phyloP scores from a whole-genome alignment of 2,113 vertebrate species.

The Oncorhynchus keta region DNA sequence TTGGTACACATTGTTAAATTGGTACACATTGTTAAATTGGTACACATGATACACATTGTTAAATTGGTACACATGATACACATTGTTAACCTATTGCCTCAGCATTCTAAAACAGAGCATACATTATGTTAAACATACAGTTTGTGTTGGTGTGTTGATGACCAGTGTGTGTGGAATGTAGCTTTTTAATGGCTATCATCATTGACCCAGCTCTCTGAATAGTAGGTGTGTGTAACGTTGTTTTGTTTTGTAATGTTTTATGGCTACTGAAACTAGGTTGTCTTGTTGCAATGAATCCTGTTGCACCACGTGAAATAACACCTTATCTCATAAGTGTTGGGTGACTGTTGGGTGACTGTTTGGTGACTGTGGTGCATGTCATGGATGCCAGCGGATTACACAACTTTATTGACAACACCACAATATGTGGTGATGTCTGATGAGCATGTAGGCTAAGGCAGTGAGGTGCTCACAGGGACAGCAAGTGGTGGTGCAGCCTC shows the following conservation, averaged over 20 bases:
- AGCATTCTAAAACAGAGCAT: not conserved
- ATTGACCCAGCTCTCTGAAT: not conserved
- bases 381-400: not conserved
- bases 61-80: not conserved
- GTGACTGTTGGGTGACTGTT: no score
- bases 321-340: no score
- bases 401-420: not conserved
- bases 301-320: not conserved
- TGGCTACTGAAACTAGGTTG: not conserved
- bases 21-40: no score
- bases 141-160: not conserved
- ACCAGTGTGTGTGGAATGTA: not conserved
- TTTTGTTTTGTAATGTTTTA: not conserved
- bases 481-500: slow-evolving; percentile 51
- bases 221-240: not conserved
- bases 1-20: not conserved
- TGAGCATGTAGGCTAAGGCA: not conserved
- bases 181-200: not conserved
- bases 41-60: not conserved
- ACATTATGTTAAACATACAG: not conserved
- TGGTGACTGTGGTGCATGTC: not conserved
- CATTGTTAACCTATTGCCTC: no score
- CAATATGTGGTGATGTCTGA: not conserved
- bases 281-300: not conserved
- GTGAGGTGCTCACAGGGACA: slow-evolving; percentile 1